phyloP scores from a whole-genome alignment of 1,140 invertebrate species.

The Brachionus sp. region DNA sequence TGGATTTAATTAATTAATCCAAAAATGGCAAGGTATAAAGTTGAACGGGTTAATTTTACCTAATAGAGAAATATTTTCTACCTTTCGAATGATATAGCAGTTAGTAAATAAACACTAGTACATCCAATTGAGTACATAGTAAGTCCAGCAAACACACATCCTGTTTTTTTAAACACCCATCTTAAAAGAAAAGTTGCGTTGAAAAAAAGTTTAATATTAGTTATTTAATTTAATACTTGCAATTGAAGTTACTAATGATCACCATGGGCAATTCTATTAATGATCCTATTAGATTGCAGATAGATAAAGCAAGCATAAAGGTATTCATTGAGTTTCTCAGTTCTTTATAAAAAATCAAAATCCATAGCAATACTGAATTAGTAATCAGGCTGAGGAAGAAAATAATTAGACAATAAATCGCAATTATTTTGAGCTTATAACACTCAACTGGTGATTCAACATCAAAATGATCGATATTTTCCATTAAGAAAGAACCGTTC shows the following conservation, averaged over 20 bases:
- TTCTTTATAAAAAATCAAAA: not conserved
- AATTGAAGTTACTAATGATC: constrained; percentile 32
- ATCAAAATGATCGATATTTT: not conserved
- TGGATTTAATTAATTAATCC: no score
- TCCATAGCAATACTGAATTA: constrained; percentile 10
- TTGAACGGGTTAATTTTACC: not conserved
- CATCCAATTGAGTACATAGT: constrained; percentile 27
- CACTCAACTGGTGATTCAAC: not conserved
- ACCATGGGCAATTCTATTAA: constrained; percentile 9
- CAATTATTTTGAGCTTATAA: not conserved
- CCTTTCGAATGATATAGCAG: constrained; percentile 37
- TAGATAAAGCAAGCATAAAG: constrained; percentile 2
- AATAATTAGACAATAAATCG: not conserved
- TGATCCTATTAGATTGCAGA: not conserved
- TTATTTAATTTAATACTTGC: not conserved
- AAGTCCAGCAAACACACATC: not conserved
- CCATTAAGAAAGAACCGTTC: not conserved
- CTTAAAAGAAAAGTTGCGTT: not conserved
- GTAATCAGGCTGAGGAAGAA: not conserved
- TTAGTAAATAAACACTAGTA: constrained; percentile 13
- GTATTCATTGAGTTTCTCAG: constrained; percentile 13
- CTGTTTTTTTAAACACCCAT: not conserved
- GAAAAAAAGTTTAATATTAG: not conserved
- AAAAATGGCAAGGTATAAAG: no score
- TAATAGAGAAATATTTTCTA: not conserved